Conservation (phyloP, 1,140 invertebrate species). For the Drosophila subobscura region DNA sequence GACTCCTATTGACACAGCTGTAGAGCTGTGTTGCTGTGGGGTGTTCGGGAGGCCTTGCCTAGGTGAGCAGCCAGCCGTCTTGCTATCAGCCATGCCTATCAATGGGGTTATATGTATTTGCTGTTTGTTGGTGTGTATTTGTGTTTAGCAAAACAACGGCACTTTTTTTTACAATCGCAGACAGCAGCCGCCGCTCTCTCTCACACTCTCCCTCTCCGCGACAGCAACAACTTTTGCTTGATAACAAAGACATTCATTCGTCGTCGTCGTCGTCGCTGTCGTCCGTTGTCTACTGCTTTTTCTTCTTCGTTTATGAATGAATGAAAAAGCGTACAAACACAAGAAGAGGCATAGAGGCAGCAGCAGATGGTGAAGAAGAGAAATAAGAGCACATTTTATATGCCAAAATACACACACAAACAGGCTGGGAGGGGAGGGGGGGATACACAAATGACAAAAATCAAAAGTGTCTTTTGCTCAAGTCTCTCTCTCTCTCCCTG, state of each 20-base stretch:
- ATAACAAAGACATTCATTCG: constrained; percentile 55
- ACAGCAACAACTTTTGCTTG: constrained; percentile 34
- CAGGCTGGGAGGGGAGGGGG: neutral
- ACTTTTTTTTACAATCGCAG: constrained; percentile 48
- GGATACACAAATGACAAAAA: constrained; percentile 40
- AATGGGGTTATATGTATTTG: constrained; percentile 58
- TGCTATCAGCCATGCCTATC: constrained; percentile 51
- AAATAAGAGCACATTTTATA: constrained; percentile 34
- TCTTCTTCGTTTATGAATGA: constrained; percentile 59
- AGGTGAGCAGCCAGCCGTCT: constrained; percentile 23
- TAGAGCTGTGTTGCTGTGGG: constrained; percentile 35
- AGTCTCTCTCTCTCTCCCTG: constrained; percentile 18
- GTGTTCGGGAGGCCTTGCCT: neutral
- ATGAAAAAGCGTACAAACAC: constrained; percentile 44
- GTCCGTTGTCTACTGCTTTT: constrained; percentile 19
- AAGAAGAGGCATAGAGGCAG: neutral
- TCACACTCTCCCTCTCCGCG: constrained; percentile 35
- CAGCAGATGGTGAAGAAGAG: too few relatives aligned
- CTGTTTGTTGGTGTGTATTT: constrained; percentile 23
- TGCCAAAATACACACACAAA: constrained; percentile 22
- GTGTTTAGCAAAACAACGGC: constrained; percentile 60
- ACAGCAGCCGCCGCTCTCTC: constrained; percentile 1
- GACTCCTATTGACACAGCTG: constrained; percentile 68
- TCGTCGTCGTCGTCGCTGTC: too few relatives aligned
- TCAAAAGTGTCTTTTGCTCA: constrained; percentile 45